Evolutionary conservation across 2,113 vertebrate species (phyloP).

Genomic region (Junco hyemalis): DNA sequence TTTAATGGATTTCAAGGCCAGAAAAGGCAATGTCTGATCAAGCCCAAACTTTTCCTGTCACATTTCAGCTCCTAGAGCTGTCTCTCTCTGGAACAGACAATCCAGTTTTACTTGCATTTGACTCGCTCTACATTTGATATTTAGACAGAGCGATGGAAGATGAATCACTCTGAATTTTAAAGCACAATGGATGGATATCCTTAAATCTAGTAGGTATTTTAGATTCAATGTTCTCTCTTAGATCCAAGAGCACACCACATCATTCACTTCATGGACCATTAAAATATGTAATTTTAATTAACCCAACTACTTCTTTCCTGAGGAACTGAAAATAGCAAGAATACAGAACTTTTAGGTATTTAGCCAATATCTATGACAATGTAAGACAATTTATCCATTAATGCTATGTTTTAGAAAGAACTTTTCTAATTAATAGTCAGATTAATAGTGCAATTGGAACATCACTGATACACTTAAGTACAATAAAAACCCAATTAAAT

Average conservation of each 20-base stretch:
- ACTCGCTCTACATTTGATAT: not conserved
- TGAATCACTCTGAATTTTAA: not conserved
- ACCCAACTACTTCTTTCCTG: slow-evolving; percentile 10
- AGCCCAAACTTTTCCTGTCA: not conserved
- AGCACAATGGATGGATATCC: slow-evolving; percentile 3
- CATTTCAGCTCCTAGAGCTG: not conserved
- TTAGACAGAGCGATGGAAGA: not conserved
- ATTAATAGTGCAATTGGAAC: slow-evolving; percentile 1
- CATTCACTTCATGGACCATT: slow-evolving; percentile 51
- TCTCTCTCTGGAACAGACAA: not conserved
- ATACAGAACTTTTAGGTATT: not conserved
- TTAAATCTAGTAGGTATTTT: slow-evolving; percentile 22
- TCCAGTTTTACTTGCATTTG: not conserved
- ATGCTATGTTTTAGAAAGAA: not conserved
- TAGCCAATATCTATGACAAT: not conserved
- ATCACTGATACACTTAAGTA: not conserved
- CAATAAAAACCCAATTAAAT: slow-evolving; percentile 1
- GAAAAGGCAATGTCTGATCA: not conserved
- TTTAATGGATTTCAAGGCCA: not conserved
- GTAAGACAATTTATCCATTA: not conserved
- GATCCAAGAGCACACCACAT: not conserved
- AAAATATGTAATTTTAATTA: slow-evolving; percentile 68
- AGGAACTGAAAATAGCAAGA: not conserved
- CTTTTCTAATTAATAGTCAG: slow-evolving; percentile 15
- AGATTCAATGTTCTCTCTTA: not conserved